Percentiles rank a stretch among this genome's conserved stretches.
Conservation (phyloP, 1,140 invertebrate genomes). For the Arion vulgaris region DNA sequence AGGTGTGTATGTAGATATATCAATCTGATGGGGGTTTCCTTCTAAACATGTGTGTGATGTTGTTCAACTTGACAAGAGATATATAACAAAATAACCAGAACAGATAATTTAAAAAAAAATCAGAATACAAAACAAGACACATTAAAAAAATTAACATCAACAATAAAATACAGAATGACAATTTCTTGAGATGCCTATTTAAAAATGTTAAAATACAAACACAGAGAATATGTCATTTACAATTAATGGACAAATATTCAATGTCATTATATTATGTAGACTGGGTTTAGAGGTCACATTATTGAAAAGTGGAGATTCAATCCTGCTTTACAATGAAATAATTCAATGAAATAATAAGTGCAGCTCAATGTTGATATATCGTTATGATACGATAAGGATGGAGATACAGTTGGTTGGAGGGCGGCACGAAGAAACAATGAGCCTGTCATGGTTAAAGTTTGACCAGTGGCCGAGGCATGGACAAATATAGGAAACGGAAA, state of each 20-base stretch:
- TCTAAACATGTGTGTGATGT: not conserved
- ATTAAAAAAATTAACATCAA: not conserved
- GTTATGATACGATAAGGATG: no score
- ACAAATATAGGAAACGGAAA: no score
- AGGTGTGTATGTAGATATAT: no score
- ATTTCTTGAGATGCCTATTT: not conserved
- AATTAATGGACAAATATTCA: no score
- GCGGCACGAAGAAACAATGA: no score
- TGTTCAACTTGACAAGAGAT: not conserved
- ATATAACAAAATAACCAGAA: not conserved
- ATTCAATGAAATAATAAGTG: no score
- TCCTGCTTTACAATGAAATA: not conserved
- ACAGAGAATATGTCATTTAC: no score
- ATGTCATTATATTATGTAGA: not conserved
- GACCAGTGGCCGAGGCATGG: no score
- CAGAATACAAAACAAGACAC: not conserved
- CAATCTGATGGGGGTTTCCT: not conserved
- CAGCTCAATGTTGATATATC: no score
- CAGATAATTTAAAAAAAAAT: not conserved
- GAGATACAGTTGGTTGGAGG: no score
- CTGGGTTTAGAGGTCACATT: not conserved
- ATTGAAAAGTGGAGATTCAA: not conserved
- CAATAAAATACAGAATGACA: not conserved
- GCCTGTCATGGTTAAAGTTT: no score
- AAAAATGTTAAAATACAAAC: constrained; percentile 3